A percentile compares a stretch with the other conserved stretches of the same genome.
Evolutionary conservation across 2,113 vertebrate genomes (phyloP).

Genomic region (Columba livia): DNA sequence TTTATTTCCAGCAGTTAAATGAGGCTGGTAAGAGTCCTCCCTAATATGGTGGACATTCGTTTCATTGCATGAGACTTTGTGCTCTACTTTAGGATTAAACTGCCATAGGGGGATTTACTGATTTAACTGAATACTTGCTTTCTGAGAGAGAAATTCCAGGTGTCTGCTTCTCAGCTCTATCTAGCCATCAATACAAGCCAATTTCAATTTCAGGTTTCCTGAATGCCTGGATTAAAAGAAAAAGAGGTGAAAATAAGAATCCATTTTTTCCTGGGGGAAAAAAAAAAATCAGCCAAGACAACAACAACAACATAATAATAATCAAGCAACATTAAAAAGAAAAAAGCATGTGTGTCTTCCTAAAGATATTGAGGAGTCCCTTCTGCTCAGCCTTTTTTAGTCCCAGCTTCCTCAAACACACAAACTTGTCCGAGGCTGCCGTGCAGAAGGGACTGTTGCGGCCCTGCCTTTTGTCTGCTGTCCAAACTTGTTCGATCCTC

Average conservation of each 20-base stretch:
- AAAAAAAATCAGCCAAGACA: background rate
- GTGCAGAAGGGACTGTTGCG: conserved; percentile 4
- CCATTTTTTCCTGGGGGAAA: background rate
- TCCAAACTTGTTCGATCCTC: conserved; percentile 52
- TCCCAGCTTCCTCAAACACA: conserved; percentile 9
- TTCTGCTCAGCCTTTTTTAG: background rate
- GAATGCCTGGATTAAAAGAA: conserved; percentile 42
- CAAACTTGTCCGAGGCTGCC: background rate
- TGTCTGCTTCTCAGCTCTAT: conserved; percentile 55
- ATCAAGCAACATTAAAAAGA: background rate
- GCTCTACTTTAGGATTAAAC: conserved; percentile 43
- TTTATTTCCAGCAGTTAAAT: conserved; percentile 40
- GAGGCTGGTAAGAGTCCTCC: conserved; percentile 38
- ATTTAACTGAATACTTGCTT: conserved; percentile 66
- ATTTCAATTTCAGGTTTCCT: conserved; percentile 59
- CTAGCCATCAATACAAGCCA: conserved; percentile 61
- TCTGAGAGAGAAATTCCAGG: conserved; percentile 58
- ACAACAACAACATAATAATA: background rate
- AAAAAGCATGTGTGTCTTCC: background rate
- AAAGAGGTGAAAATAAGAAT: conserved; percentile 49
- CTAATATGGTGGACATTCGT: conserved; percentile 18
- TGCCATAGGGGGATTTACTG: conserved; percentile 57
- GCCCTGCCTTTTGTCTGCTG: conserved; percentile 33
- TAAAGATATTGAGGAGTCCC: background rate
- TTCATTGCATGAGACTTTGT: conserved; percentile 30